Conservation (phyloP, 2,888 invertebrate species). For the Drosophila melanosoma region DNA sequence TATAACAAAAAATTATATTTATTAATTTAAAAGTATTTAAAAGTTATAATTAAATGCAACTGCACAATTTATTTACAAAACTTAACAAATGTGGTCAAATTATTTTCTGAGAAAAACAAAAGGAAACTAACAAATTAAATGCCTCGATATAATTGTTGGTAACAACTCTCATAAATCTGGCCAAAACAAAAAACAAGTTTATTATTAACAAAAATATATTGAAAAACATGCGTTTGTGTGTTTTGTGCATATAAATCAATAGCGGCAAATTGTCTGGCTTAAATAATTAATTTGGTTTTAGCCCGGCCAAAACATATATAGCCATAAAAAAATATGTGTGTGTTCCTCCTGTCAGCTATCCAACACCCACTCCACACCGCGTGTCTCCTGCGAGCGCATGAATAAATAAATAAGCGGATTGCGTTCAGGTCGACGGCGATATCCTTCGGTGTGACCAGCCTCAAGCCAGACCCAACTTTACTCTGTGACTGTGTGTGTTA, state of each 20-base stretch:
- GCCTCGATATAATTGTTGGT: constrained; percentile 5
- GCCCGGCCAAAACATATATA: constrained; percentile 59
- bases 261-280: constrained; percentile 51
- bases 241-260: constrained; percentile 66
- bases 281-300: constrained; percentile 73
- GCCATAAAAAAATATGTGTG: constrained; percentile 56
- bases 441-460: constrained; percentile 22
- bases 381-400: constrained; percentile 24
- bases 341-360: constrained; percentile 8
- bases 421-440: constrained; percentile 46
- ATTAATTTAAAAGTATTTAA: not conserved
- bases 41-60: not conserved
- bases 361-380: not conserved
- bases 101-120: not conserved
- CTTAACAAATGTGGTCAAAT: not conserved
- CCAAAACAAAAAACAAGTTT: constrained; percentile 6
- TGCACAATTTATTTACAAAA: constrained; percentile 16
- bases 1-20: not conserved
- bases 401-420: constrained; percentile 56
- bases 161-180: constrained; percentile 25
- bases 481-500: constrained; percentile 6
- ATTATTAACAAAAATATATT: constrained; percentile 24
- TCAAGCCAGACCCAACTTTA: not conserved
- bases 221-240: constrained; percentile 5
- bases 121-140: not conserved